Evolutionary conservation across 2,797 vertebrate genomes (phyloP).

Genomic region (Labroides dimidiatus): DNA sequence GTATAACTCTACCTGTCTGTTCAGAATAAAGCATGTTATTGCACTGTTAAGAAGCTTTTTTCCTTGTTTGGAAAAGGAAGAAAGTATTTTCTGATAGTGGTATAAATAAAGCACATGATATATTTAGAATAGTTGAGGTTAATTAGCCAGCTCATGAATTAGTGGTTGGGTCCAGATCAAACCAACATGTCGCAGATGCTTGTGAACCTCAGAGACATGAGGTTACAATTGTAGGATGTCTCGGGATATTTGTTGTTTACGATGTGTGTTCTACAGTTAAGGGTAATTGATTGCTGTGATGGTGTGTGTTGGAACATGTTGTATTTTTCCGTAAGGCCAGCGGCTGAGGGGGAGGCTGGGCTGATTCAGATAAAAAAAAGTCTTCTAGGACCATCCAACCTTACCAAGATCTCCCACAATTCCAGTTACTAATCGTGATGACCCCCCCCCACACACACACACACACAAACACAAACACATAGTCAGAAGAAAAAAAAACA

Average conservation of each 20-base stretch:
- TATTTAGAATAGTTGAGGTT: conserved; percentile 81
- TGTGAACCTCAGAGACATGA: conserved; percentile 77
- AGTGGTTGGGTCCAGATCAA: conserved; percentile 75
- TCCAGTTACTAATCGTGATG: conserved; percentile 83
- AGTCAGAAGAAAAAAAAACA: no score
- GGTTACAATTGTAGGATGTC: conserved; percentile 81
- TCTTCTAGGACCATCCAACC: conserved; percentile 69
- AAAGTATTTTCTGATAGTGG: conserved; percentile 66
- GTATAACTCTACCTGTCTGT: conserved; percentile 54
- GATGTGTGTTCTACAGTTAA: conserved; percentile 79
- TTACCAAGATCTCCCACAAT: conserved; percentile 81
- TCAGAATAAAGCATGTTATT: conserved; percentile 57
- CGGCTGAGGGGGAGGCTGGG: conserved; percentile 70
- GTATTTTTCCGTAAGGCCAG: conserved; percentile 81
- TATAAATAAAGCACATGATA: conserved; percentile 74
- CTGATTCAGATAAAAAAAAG: conserved; percentile 77
- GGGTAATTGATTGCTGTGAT: conserved; percentile 81
- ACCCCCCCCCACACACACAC: conserved; percentile 2
- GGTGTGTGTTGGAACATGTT: conserved; percentile 81
- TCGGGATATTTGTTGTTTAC: conserved; percentile 81
- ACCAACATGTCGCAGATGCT: conserved; percentile 78
- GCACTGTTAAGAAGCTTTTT: conserved; percentile 44
- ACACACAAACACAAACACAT: no score
- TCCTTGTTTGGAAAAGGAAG: conserved; percentile 50
- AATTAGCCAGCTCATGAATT: conserved; percentile 79